These are phyloP conservation scores for Piscicola geometra DNA, from an alignment of 2,888 invertebrate genomes.

Conservation along the genomic window DNA sequence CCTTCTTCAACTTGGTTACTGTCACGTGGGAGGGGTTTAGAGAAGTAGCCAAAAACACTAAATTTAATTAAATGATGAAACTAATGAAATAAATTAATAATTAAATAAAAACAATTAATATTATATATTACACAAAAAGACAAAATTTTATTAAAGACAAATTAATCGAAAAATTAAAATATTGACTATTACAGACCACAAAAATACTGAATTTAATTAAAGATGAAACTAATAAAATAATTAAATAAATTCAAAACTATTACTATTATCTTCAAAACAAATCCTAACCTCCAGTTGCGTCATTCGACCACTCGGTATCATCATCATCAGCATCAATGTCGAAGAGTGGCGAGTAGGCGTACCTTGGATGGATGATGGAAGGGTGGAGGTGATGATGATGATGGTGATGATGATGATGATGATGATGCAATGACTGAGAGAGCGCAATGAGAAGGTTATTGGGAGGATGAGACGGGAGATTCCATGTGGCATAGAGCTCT, in stretches of 20 bases:
- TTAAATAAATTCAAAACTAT: neutral
- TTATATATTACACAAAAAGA: neutral
- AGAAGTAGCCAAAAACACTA: too few species aligned
- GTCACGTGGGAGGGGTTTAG: too few species aligned
- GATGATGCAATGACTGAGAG: too few species aligned
- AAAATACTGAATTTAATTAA: neutral
- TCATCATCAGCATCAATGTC: slow-evolving; percentile 68
- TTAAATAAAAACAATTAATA: slow-evolving; percentile 8
- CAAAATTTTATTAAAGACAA: neutral
- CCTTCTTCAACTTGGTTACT: slow-evolving; percentile 22
- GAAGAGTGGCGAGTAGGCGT: slow-evolving; percentile 84
- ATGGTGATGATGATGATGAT: too few species aligned
- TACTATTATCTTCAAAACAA: neutral
- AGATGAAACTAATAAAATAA: neutral
- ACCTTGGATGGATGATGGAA: slow-evolving; percentile 56
- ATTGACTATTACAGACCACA: neutral
- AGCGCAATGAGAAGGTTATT: too few species aligned
- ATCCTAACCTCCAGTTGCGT: slow-evolving; percentile 65
- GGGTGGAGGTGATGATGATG: too few species aligned
- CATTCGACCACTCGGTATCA: slow-evolving; percentile 59
- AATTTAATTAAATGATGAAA: neutral
- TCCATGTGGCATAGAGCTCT: too few species aligned
- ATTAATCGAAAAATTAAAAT: neutral
- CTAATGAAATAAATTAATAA: neutral
- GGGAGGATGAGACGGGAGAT: too few species aligned